Base-by-base conservation (phyloP, 53 echinoderm and acorn worm genomes). In the Mesocentrotus franciscanus region DNA sequence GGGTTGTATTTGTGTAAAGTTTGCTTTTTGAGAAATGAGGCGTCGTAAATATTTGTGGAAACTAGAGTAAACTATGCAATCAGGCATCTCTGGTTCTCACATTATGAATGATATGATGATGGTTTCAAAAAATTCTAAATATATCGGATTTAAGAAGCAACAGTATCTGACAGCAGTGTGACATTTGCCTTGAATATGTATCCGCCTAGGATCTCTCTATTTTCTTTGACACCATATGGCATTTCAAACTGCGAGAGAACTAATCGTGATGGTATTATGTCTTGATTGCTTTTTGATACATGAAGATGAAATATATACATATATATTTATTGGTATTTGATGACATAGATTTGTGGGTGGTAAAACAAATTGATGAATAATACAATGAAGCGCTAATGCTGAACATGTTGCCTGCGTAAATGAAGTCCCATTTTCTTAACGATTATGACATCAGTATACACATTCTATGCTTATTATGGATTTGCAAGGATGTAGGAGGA, bases 11-110 rank as follows among this genome's bases (percentile, higher is more conserved):
- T 94, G 95, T 85, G 95, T 71, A 94, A 94, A 85, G 64, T 85
- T 85, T 24, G 66, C 26, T 68, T 93, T 93, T 94, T 94, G 95
- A 94, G 87, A 66, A 94, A 94, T 94, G 95, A 85, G 95, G 95
- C 87, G 95, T 85, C 95, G 68, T 94, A 94, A 94, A 94, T 71
- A 85, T 94, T 94, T 85, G 93, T 74, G 72, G 71, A 26, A 68
- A 30, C 66, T 61, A 33, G 66, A 34, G 66, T 62, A 91, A 91
- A 91, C 91, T 91, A 3, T 20, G 91, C 34, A 58, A 91, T 57
- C 33, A 7, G 87, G 27, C 29, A 27, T 13, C 58, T 14, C 18
- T 4, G 84, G 39, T 84, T 84, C 84, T 84, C 84, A 84, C 22
- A 49, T 49, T 84, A 2, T 8, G 84, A 33, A 34, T 4, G 16